Evolutionary conservation across 2,113 vertebrate species (phyloP).

Genomic region (Laticauda laticaudata): DNA sequence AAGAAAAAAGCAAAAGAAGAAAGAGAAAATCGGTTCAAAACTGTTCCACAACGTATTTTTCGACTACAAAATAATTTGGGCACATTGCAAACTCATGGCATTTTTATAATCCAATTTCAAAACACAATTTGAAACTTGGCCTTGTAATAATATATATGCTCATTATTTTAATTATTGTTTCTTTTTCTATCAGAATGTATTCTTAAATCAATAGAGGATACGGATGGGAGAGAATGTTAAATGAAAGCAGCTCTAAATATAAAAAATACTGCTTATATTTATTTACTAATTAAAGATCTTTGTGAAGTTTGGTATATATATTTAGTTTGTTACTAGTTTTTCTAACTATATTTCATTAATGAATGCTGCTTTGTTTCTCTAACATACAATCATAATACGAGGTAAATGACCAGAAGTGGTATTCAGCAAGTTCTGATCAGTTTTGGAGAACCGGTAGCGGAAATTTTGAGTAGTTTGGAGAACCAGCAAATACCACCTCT

Average conservation of each 20-base stretch:
- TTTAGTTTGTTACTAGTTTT: constrained; percentile 12
- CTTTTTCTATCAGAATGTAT: fast-evolving
- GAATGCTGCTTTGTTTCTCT: constrained; percentile 38
- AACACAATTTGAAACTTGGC: background rate
- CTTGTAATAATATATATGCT: background rate
- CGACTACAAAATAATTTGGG: background rate
- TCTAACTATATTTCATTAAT: constrained; percentile 41
- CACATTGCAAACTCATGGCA: background rate
- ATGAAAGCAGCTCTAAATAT: background rate
- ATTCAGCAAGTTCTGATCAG: too few relatives aligned
- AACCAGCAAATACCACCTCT: too few relatives aligned
- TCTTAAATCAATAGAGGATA: background rate
- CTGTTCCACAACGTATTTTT: background rate
- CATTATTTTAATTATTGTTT: background rate
- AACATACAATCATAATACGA: constrained; percentile 37
- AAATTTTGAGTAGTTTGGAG: too few relatives aligned
- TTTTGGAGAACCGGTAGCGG: too few relatives aligned
- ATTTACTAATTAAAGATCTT: constrained; percentile 5
- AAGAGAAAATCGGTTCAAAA: background rate
- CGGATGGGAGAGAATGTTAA: background rate
- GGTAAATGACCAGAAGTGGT: constrained; percentile 4
- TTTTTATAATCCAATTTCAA: background rate
- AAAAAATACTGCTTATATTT: background rate
- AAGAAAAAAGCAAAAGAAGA: background rate
- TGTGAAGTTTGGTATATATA: constrained; percentile 2